Evolutionary conservation across 2,113 vertebrate species (phyloP), one percentile per base, ranked within the genome.

Genomic region (Morone saxatilis): DNA sequence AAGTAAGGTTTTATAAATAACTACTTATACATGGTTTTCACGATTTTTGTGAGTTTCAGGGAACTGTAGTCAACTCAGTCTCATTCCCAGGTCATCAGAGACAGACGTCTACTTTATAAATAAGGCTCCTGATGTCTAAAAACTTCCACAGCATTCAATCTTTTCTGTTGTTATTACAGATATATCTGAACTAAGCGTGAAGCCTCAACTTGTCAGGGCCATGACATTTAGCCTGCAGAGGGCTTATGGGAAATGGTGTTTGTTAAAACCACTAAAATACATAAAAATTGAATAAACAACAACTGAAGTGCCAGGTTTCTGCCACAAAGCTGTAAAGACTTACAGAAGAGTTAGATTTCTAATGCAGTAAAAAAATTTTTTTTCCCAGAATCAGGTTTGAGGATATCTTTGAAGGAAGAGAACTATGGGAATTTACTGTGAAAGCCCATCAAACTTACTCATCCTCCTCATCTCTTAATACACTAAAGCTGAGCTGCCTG

Each of bases 381-480:
- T 73, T 79, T 50, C 48, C 43, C 48, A 68, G 16, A 57, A 74
- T 76, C 56, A 66, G 20, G 50, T 71, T 54, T 57, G 20, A 62
- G 14, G 51, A 69, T 56, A 62, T 85, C 59, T 85, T 68, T 86
- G 59, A 84, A 57, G 80, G 51, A 56, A 81, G 59, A 74, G 68
- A 85, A 82, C 78, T 73, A 31, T 76, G 59, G 22, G 78, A 80
- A 70, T 88, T 76, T 61, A 74, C 67, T 84, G 59, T 85, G 69
- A 90, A 86, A 85, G 79, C 79, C 84, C 77, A 84, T 85, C 83
- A 81, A 84, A 85, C 45, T 61, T 69, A 69, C 66, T 89, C 88
- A 86, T 82, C 82, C 86, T 88, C 78, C 74, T 89, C 88, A 76
- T 89, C 80, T 85, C 83, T 68, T 84, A 80, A 84, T 71, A 84